These are phyloP conservation scores for Ancistrus triradiatus DNA, from an alignment of 2,113 vertebrate genomes.

Conservation along the genomic window DNA sequence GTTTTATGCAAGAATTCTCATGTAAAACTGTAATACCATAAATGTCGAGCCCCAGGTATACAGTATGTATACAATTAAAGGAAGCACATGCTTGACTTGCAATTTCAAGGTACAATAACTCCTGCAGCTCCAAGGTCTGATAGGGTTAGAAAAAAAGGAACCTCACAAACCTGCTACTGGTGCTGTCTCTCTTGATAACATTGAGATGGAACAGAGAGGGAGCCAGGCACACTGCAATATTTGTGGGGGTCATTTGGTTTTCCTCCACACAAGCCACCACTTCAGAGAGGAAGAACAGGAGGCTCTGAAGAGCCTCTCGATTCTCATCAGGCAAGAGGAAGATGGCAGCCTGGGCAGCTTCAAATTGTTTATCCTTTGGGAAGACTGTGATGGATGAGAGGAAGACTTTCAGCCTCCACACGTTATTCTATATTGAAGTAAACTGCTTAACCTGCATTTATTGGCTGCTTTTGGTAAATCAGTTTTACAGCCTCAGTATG, in stretches of 20 bases:
- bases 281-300: constrained; percentile 78
- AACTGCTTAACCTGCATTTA: neutral
- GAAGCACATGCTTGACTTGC: neutral
- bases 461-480: too few relatives aligned
- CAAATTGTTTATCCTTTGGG: constrained; percentile 78
- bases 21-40: neutral
- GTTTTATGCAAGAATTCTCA: constrained; percentile 25
- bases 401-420: too few relatives aligned
- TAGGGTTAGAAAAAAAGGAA: neutral
- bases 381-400: constrained; percentile 61
- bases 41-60: too few relatives aligned
- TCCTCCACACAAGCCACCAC: constrained; percentile 76
- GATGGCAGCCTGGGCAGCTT: constrained; percentile 77
- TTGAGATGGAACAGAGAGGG: constrained; percentile 87
- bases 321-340: constrained; percentile 83
- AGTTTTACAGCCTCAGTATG: neutral
- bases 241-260: constrained; percentile 88
- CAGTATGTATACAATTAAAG: too few relatives aligned
- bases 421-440: too few relatives aligned
- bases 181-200: constrained; percentile 68
- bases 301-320: constrained; percentile 74
- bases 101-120: neutral
- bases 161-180: constrained; percentile 60
- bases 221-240: constrained; percentile 83
- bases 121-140: neutral